A percentile compares a stretch with the other conserved stretches of the same genome.
Conservation (phyloP, 2,797 vertebrate species). For the Galago senegalensis region DNA sequence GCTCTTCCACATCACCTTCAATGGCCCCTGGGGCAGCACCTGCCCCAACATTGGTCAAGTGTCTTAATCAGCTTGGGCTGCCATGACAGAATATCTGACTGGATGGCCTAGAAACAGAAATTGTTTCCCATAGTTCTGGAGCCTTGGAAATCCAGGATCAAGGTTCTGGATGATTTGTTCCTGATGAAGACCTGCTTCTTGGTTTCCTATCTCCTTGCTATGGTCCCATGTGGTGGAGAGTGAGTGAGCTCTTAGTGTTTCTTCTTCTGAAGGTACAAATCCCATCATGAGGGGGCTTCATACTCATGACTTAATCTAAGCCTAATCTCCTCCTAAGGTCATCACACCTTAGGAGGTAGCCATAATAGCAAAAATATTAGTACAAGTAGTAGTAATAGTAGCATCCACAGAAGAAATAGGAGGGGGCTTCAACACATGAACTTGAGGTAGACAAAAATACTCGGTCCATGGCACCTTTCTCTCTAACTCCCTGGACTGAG, state of each 20-base stretch:
- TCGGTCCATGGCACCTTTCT: too few species aligned
- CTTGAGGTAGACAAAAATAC: too few species aligned
- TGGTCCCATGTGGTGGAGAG: accelerated
- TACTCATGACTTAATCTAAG: not conserved
- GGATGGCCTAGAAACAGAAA: too few species aligned
- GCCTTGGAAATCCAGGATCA: too few species aligned
- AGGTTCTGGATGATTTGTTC: not conserved
- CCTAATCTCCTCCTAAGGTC: not conserved
- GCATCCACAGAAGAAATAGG: too few species aligned
- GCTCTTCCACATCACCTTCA: not conserved
- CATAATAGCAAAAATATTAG: too few species aligned
- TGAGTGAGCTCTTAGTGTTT: not conserved
- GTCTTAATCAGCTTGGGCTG: not conserved
- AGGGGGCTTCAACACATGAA: not conserved
- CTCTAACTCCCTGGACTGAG: not conserved
- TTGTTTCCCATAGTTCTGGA: too few species aligned
- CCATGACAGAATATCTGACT: not conserved
- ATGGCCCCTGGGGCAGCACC: not conserved
- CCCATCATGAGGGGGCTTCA: accelerated
- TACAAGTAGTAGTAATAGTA: too few species aligned
- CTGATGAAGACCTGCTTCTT: not conserved
- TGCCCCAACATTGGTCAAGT: not conserved
- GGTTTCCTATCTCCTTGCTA: not conserved
- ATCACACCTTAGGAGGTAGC: too few species aligned
- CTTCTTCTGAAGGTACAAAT: not conserved